Evolutionary conservation across 2,888 invertebrate genomes (phyloP), one percentile per base, ranked within the genome.

Genomic region (Onchidella celtica): DNA sequence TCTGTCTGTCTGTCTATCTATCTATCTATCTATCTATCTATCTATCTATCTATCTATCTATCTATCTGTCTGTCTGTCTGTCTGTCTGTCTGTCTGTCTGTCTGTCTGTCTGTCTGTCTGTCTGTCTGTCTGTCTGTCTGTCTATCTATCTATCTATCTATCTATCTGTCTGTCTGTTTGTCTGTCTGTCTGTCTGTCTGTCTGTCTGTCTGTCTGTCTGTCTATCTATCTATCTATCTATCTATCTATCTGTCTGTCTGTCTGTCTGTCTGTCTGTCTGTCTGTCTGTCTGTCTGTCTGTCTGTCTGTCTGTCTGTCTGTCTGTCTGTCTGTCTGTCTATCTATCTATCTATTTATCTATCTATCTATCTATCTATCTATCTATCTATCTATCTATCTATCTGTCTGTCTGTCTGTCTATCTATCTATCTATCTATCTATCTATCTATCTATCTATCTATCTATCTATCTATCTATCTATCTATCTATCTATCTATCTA

Each of bases 21-120:
- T 65, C 32, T 27, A 4, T 65, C 65, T 65, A 21, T 65, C 65
- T 65, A 21, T 32, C 65, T 65, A 21, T 65, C 65, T 32, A 21
- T 32, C 32, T 65, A 21, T 14, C 9, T 65, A 2, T 65, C 32
- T n/a, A n/a, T n/a, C n/a, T n/a, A n/a, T n/a, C n/a, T n/a, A n/a
- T n/a, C n/a, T n/a, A n/a, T n/a, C n/a, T 59, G 59, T 57, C 34
- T 34, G 59, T 59, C 57, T 73, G 59, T 73, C 57, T 59, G 59
- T 59, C 32, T 57, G 34, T 57, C 34, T 59, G 59, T 59, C 57
- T 73, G 59, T 73, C 57, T 57, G 59, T 57, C 21, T 57, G 11
- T 34, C 47, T 40, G 24, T 47, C 47, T 47, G 47, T 47, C 47
- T 47, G 47, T 47, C 47, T 47, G 47, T 47, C 47, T 47, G 47